These are phyloP conservation scores for Eucriotettix oculatus DNA, from an alignment of 2,888 invertebrate genomes.

Conservation along the genomic window DNA sequence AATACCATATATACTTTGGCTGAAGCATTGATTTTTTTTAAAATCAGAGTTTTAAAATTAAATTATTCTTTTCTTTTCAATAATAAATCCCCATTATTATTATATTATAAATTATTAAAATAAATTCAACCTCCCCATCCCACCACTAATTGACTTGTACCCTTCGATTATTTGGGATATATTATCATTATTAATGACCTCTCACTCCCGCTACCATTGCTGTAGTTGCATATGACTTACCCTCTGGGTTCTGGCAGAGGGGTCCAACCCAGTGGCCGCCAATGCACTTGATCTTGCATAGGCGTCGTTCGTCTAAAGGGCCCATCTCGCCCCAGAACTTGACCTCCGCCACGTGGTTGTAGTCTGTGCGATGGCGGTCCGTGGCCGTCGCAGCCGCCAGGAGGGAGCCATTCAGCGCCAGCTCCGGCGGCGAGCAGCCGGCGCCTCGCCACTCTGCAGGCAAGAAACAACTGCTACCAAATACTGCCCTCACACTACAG, in stretches of 20 bases:
- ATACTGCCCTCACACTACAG: too few species aligned
- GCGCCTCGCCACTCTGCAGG: conserved; percentile 6
- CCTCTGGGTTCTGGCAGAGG: conserved; percentile 56
- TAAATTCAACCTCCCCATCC: too few species aligned
- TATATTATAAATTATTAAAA: too few species aligned
- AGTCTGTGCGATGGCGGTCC: conserved; percentile 17
- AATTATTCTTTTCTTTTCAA: too few species aligned
- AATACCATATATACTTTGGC: too few species aligned
- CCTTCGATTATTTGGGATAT: too few species aligned
- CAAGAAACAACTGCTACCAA: neutral
- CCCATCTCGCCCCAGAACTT: conserved; percentile 64
- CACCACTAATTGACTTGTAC: too few species aligned
- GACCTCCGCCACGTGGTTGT: conserved; percentile 32
- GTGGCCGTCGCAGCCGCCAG: conserved; percentile 1
- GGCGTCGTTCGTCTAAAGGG: conserved; percentile 49
- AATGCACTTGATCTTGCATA: conserved; percentile 72
- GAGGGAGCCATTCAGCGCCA: conserved; percentile 7
- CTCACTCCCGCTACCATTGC: too few species aligned
- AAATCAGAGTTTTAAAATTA: too few species aligned
- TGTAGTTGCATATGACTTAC: conserved; percentile 26
- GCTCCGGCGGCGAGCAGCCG: conserved; percentile 11
- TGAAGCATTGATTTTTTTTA: too few species aligned
- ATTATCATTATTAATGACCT: too few species aligned
- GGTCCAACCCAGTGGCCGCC: conserved; percentile 76
- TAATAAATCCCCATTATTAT: too few species aligned